Percentiles rank a stretch among this genome's conserved stretches.
phyloP scores from a whole-genome alignment of 2,113 vertebrate genomes.

The Callopanchax toddi region DNA sequence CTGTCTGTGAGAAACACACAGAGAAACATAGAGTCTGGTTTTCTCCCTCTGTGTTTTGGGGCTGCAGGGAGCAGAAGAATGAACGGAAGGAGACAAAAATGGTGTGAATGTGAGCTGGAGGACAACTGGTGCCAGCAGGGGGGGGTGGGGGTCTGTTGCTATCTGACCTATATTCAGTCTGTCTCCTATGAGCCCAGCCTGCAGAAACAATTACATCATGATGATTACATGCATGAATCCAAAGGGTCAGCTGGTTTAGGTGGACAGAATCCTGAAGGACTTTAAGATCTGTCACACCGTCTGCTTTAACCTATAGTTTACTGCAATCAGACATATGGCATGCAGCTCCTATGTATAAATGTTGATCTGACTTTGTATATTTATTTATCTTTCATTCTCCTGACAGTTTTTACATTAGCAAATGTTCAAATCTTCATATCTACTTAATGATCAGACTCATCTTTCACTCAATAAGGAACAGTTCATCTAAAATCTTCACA shows the following conservation, averaged over 20 bases:
- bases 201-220: background rate
- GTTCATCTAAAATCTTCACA: too few relatives aligned
- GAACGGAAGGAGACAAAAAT: conserved; percentile 14
- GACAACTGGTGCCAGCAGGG: background rate
- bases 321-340: too few relatives aligned
- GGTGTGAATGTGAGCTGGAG: conserved; percentile 1
- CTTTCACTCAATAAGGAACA: too few relatives aligned
- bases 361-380: too few relatives aligned
- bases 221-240: background rate
- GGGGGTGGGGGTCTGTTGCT: background rate
- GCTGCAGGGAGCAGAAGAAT: background rate
- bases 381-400: too few relatives aligned
- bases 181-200: background rate
- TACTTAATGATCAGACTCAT: too few relatives aligned
- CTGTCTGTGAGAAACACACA: background rate
- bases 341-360: too few relatives aligned
- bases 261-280: too few relatives aligned
- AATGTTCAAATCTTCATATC: too few relatives aligned
- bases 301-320: conserved; percentile 46
- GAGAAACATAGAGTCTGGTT: background rate
- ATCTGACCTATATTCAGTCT: conserved; percentile 37
- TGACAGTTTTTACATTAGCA: too few relatives aligned
- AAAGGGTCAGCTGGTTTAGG: conserved; percentile 9
- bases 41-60: conserved; percentile 5
- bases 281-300: too few relatives aligned